phyloP scores from a whole-genome alignment of 2,888 invertebrate genomes.

The Gisinianus flammeolus region DNA sequence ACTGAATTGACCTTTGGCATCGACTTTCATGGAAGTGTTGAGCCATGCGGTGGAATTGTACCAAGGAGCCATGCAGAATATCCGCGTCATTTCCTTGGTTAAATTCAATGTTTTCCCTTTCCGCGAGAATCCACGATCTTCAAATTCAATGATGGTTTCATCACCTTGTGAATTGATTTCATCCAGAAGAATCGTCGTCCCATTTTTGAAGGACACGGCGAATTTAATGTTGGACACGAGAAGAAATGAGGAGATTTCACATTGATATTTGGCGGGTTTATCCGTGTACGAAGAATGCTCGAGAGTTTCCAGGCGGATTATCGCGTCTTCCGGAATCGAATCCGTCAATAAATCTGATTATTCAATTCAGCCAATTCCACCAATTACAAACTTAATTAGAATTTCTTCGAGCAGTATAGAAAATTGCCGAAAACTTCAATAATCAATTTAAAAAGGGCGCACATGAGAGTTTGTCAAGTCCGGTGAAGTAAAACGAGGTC shows the following conservation, averaged over 20 bases:
- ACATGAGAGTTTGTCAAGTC: neutral
- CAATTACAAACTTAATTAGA: neutral
- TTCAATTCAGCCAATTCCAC: neutral
- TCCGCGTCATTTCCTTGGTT: neutral
- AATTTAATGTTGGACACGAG: neutral
- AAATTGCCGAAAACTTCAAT: too few species aligned
- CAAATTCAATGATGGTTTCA: neutral
- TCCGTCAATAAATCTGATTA: neutral
- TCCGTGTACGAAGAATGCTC: neutral
- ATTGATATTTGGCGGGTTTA: neutral
- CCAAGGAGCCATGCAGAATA: neutral
- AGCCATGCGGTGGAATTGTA: neutral
- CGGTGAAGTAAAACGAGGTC: neutral
- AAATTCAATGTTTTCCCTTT: neutral
- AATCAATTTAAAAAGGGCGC: neutral
- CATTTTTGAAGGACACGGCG: neutral
- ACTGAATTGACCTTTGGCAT: neutral
- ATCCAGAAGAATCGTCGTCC: neutral
- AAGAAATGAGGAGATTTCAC: neutral
- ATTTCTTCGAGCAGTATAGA: neutral
- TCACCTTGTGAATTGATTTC: neutral
- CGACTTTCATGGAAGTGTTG: neutral
- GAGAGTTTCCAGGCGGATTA: neutral
- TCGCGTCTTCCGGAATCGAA: neutral
- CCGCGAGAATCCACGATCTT: slow-evolving; percentile 4